These are phyloP conservation scores for Argopecten irradians DNA, from an alignment of 1,140 invertebrate species.

Conservation along the genomic window DNA sequence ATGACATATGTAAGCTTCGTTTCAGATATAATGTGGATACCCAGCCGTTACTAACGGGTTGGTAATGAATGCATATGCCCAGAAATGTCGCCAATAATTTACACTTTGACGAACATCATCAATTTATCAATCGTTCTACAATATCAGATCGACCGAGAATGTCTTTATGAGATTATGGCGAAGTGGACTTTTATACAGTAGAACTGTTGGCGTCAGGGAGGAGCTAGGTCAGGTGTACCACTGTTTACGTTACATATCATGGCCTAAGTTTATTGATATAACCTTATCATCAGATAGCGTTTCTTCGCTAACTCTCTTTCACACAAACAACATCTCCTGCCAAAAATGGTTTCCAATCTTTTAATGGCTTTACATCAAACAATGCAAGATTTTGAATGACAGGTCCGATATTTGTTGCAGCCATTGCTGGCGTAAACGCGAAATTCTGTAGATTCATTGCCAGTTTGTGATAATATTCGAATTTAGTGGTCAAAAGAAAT, in stretches of 20 bases:
- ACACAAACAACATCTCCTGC: no score
- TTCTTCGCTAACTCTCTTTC: no score
- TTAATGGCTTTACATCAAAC: no score
- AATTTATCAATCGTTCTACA: not conserved
- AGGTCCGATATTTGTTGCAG: no score
- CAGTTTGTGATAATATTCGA: no score
- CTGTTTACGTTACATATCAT: not conserved
- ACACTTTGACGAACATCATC: not conserved
- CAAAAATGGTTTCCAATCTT: no score
- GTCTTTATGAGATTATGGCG: not conserved
- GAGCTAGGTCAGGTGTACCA: not conserved
- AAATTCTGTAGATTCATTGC: no score
- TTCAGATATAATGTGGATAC: not conserved
- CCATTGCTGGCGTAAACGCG: no score
- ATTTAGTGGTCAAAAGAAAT: no score
- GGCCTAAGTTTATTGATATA: no score
- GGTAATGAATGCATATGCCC: not conserved
- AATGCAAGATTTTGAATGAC: no score
- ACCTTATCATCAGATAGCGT: no score
- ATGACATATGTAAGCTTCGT: not conserved
- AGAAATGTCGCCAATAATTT: not conserved
- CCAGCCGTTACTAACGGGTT: not conserved
- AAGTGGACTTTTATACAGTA: not conserved
- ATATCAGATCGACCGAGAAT: not conserved
- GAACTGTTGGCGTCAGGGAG: not conserved